Evolutionary conservation across 1,140 invertebrate genomes (phyloP), one percentile per base, ranked within the genome.

Genomic region (Drosophila willistoni): DNA sequence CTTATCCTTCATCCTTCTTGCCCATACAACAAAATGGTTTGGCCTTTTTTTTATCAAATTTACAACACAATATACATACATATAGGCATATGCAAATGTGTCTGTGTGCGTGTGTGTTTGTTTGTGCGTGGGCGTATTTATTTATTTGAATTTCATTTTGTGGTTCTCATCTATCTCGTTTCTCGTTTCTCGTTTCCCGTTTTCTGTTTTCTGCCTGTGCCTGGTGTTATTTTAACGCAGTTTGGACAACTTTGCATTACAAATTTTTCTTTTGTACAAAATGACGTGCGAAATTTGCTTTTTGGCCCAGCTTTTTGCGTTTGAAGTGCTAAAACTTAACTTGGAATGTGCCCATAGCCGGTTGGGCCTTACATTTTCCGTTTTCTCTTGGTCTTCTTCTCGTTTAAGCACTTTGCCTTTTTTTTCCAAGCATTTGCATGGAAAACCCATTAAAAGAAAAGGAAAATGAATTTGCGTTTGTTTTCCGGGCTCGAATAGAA

Each of bases 131-230:
- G 80, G 69, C 73, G 76, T 79, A 77, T 84, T 72, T 89, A 78
- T 89, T 84, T 89, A 90, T 81, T 89, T 85, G 84, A 89, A 81
- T 90, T 89, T 90, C 74, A 89, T 84, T 81, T 76, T 87, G 84
- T 73, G 80, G 84, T 79, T 84, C 73, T 59, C 59, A 25, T 41
- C 22, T 54, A 14, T 73, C 42, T 17, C 36, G 14, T 44, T 51
- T 12, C 1, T 9, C 29, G 7, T 22, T 19, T 59, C 34, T 13
- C 33, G 14, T 44, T 51, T 12, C 1, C 12, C 19, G 7, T 33
- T 22, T 59, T 4, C 22, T 19, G 7, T 9, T 10, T 14, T 17
- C 7, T 5, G 9, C 9, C 14, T 51, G 13, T 7, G 36, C 39
- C 42, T 14, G 51, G 44, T 70, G 61, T 76, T 76, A 62, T 73